Evolutionary conservation across 2,888 invertebrate species (phyloP).

Genomic region (Caenorhabditis japonica): DNA sequence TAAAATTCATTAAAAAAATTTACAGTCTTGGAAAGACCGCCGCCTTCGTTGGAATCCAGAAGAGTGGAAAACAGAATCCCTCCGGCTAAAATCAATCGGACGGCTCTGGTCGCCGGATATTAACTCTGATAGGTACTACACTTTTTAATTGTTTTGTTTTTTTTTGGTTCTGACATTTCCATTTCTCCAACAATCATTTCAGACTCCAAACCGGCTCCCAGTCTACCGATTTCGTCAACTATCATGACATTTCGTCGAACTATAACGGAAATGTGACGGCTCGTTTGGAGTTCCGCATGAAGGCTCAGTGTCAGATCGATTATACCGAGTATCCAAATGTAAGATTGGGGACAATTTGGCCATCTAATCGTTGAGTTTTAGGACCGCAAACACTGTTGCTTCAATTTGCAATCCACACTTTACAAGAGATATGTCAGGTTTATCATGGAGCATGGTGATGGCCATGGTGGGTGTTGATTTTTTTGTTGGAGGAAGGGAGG

Average conservation of each 20-base stretch:
- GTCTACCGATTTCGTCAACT: conserved; percentile 69
- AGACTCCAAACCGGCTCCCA: conserved; percentile 70
- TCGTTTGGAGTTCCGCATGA: conserved; percentile 68
- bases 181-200: conserved; percentile 20
- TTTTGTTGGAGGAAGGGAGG: no score
- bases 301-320: conserved; percentile 68
- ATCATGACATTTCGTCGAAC: conserved; percentile 63
- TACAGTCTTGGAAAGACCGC: conserved; percentile 72
- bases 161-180: not conserved
- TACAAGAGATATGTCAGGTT: conserved; percentile 67
- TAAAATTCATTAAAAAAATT: not conserved
- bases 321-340: conserved; percentile 71
- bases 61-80: conserved; percentile 69
- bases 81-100: conserved; percentile 66
- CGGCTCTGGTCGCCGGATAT: conserved; percentile 73
- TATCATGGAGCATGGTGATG: conserved; percentile 62
- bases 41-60: conserved; percentile 70
- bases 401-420: conserved; percentile 64
- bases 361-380: conserved; percentile 26
- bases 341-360: conserved; percentile 1
- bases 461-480: conserved; percentile 14
- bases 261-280: conserved; percentile 70
- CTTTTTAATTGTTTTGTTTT: not conserved
- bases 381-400: conserved; percentile 71
- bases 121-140: conserved; percentile 65